Evolutionary conservation across 2,888 invertebrate genomes (phyloP), one percentile per base, ranked within the genome.

Genomic region (Junonia oenone): DNA sequence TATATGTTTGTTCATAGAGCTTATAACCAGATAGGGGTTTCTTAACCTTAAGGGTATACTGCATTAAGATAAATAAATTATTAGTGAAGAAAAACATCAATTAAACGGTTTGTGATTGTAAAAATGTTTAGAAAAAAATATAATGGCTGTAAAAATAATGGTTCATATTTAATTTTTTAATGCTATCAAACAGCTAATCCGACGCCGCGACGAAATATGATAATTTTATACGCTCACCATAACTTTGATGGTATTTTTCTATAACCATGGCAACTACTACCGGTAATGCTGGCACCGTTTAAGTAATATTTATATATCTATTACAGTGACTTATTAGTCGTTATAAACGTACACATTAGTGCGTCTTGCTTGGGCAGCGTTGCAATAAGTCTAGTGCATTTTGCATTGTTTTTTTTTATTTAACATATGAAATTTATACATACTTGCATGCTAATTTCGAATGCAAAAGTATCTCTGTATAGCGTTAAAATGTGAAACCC

Each of bases 271-370:
- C 17, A 40, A 38, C 29, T 46, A 37, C 38, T 47, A 31, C 38
- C 11, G 14, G 14, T 45, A 43, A 54, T 48, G 31, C 22, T 33
- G 26, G 43, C 47, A 48, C 47, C 31, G 40, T 54, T 43, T 43
- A 26, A 48, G 40, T 40, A 47, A 40, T 48, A 54, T 48, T 48
- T 54, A 54, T 43, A 48, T 48, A 54, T 48, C 40, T 54, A 26
- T 54, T 40, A 54, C 40, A 48, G 47, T 54, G 40, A 54, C 15
- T 26, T 40, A 40, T 40, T 40, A 40, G 38, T 13, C 40, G 40
- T 48, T 43, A 43, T 43, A 48, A 53, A 26, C 33, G 53, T 17
- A 48, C 47, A 48, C 17, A 48, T 54, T 48, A 54, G 48, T 29
- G 26, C 47, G 54, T 40, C 40, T 54, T 54, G 54, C 31, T 54